Conservation (phyloP, 35 echinoderm and acorn worm genomes). For the Ophioderma brevispina region DNA sequence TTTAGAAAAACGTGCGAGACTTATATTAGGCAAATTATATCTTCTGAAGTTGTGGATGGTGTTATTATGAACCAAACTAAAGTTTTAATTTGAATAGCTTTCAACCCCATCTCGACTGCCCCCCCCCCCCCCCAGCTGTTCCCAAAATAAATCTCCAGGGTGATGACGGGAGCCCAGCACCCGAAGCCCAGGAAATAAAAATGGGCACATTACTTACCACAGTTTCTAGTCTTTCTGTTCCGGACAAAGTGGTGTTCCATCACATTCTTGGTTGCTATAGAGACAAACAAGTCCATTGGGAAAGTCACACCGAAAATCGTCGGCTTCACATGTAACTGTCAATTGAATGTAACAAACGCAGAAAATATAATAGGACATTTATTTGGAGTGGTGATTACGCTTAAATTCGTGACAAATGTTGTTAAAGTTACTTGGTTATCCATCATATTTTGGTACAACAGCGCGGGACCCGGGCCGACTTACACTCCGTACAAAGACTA, state of each 20-base stretch:
- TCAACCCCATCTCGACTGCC: too few species aligned
- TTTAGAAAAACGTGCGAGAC: not conserved
- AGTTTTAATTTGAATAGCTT: too few species aligned
- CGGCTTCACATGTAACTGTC: not conserved
- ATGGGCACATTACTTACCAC: not conserved
- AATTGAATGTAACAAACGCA: not conserved
- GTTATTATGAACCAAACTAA: too few species aligned
- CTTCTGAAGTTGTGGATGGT: too few species aligned
- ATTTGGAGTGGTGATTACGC: not conserved
- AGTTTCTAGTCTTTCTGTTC: not conserved
- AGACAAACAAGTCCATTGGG: not conserved
- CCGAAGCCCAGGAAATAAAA: too few species aligned
- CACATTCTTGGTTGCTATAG: not conserved
- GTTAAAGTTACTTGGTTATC: not conserved
- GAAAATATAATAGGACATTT: not conserved
- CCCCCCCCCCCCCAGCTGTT: too few species aligned
- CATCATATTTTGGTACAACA: not conserved
- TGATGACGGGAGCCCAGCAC: too few species aligned
- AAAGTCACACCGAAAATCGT: not conserved
- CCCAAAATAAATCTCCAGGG: not conserved
- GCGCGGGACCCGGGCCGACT: not conserved
- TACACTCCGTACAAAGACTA: not conserved
- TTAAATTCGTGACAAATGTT: not conserved
- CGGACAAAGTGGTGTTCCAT: not conserved
- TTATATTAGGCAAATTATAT: not conserved